Evolutionary conservation across 2,888 invertebrate genomes (phyloP).

Genomic region (Protophormia terraenovae): DNA sequence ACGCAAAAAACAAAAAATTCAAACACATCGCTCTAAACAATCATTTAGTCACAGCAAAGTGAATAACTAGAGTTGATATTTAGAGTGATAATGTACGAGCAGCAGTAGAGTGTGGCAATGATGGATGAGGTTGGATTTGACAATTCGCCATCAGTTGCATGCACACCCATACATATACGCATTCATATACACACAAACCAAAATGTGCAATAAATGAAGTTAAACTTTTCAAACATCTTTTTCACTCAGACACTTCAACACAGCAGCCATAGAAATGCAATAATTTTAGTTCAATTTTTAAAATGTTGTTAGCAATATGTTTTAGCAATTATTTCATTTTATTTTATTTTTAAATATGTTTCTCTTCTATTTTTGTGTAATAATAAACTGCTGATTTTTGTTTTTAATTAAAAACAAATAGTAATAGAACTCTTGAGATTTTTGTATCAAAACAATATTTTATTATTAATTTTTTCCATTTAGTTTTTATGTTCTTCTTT

Average conservation of each 20-base stretch:
- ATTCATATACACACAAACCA: not conserved
- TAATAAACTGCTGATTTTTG: constrained; percentile 16
- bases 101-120: constrained; percentile 48
- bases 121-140: constrained; percentile 57
- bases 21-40: constrained; percentile 7
- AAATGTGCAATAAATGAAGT: not conserved
- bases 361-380: not conserved
- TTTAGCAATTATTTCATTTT: not conserved
- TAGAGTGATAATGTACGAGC: not conserved
- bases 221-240: not conserved
- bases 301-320: constrained; percentile 26
- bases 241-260: not conserved
- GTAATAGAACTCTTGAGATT: constrained; percentile 47
- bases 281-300: constrained; percentile 14
- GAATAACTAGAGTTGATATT: constrained; percentile 48
- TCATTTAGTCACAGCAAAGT: constrained; percentile 54
- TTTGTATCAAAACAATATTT: constrained; percentile 46
- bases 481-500: not conserved
- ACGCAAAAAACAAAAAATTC: not conserved
- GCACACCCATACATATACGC: not conserved
- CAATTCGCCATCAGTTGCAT: constrained; percentile 24
- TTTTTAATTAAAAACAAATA: constrained; percentile 60
- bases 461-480: constrained; percentile 36
- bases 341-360: not conserved
- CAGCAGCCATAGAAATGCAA: constrained; percentile 13